phyloP scores from a whole-genome alignment of 2,797 vertebrate genomes.

The Gephyroberyx darwinii region DNA sequence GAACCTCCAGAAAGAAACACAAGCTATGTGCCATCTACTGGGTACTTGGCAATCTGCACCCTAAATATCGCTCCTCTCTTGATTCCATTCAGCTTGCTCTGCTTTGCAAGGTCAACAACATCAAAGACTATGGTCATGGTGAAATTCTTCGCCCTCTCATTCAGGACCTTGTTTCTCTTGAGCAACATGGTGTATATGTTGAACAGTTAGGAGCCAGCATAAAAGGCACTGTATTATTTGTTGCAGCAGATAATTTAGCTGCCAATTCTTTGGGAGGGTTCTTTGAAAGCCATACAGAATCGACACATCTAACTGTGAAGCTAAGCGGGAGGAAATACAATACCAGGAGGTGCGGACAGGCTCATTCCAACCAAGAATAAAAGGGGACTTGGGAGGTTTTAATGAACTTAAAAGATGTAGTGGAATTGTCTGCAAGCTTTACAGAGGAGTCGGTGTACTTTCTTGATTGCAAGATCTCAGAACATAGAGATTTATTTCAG shows the following conservation, averaged over 20 bases:
- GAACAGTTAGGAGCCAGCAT: neutral
- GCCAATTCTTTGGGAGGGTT: constrained; percentile 4
- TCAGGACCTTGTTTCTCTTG: neutral
- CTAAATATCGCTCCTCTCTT: constrained; percentile 23
- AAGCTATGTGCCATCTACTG: constrained; percentile 17
- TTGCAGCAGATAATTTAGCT: constrained; percentile 1
- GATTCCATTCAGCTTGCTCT: constrained; percentile 38
- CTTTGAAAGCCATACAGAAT: neutral
- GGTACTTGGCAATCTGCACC: constrained; percentile 12
- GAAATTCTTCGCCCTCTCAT: neutral
- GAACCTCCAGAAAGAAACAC: constrained; percentile 30
- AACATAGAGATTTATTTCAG: neutral
- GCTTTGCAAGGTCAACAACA: constrained; percentile 1
- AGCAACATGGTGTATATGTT: neutral
- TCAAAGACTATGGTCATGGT: constrained; percentile 32
- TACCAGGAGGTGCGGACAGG: neutral
- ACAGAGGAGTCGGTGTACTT: neutral
- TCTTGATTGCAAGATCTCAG: neutral
- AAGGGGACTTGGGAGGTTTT: constrained; percentile 14
- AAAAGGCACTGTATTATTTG: neutral
- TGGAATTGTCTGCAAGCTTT: neutral
- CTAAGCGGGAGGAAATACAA: neutral
- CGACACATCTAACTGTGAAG: neutral
- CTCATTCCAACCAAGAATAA: neutral
- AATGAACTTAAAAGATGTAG: neutral